Conservation (phyloP, 2,113 vertebrate species). For the Nanger granti region DNA sequence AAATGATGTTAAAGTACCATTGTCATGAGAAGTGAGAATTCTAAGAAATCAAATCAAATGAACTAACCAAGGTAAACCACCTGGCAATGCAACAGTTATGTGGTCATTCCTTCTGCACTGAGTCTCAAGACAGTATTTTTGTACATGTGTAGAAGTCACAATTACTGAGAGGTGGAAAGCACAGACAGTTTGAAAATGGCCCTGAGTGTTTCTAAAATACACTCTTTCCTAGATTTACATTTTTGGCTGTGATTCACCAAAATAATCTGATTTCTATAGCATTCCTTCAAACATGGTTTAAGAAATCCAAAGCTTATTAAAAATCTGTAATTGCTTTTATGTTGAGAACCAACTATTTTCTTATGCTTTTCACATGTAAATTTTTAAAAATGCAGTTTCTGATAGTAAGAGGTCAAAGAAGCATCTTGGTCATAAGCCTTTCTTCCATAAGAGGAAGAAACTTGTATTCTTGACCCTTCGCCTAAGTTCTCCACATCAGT, state of each 20-base stretch:
- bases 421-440: not conserved
- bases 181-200: not conserved
- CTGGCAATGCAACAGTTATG: not conserved
- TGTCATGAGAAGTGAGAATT: not conserved
- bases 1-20: conserved; percentile 6
- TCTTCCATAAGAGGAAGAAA: not conserved
- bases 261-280: not conserved
- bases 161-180: not conserved
- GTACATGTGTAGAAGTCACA: not conserved
- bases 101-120: not conserved
- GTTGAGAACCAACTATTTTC: not conserved
- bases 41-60: not conserved
- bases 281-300: not conserved
- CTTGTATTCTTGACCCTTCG: not conserved
- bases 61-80: not conserved
- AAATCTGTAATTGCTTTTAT: not conserved
- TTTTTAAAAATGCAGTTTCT: not conserved
- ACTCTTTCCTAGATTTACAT: not conserved
- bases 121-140: not conserved
- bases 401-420: not conserved
- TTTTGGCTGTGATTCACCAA: not conserved
- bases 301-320: not conserved
- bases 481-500: not conserved
- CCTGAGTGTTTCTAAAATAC: not conserved
- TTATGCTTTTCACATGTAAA: not conserved